A percentile compares a stretch with the other conserved stretches of the same genome.
phyloP scores from a whole-genome alignment of 2,888 invertebrate species.

The Nebria brevicollis region DNA sequence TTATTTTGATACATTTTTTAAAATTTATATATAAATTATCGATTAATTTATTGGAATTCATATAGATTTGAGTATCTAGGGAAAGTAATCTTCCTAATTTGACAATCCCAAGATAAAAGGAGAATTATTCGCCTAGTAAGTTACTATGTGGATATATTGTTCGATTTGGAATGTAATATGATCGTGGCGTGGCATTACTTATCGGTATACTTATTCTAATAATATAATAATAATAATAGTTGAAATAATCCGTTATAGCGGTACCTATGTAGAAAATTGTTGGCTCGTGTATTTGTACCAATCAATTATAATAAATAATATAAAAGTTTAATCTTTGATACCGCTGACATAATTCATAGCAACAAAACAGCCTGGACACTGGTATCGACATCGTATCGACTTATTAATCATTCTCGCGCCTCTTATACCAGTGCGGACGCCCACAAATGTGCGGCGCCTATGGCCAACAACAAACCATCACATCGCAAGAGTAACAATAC shows the following conservation, averaged over 20 bases:
- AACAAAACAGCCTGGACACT: slow-evolving; percentile 24
- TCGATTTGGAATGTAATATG: not conserved
- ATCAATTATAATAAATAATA: slow-evolving; percentile 30
- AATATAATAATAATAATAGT: slow-evolving; percentile 8
- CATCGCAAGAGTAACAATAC: not conserved
- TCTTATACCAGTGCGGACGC: slow-evolving; percentile 15
- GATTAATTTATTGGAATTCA: too few species aligned
- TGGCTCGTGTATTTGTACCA: slow-evolving; percentile 11
- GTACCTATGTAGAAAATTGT: not conserved
- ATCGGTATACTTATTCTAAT: not conserved
- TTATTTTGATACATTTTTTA: too few species aligned
- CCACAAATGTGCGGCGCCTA: slow-evolving; percentile 17
- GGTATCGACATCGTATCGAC: slow-evolving; percentile 23
- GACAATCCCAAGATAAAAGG: too few species aligned
- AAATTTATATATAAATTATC: too few species aligned
- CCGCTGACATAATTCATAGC: slow-evolving; percentile 26
- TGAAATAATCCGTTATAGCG: slow-evolving; percentile 15
- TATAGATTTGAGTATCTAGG: too few species aligned
- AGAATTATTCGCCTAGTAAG: too few species aligned
- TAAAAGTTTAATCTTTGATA: slow-evolving; percentile 22
- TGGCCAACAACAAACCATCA: slow-evolving; percentile 13
- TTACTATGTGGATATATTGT: too few species aligned
- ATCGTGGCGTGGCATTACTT: not conserved
- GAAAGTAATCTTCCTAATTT: too few species aligned
- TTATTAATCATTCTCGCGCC: slow-evolving; percentile 31